Evolutionary conservation across 1,140 invertebrate genomes (phyloP).

Genomic region (Aporrectodea caliginosa): DNA sequence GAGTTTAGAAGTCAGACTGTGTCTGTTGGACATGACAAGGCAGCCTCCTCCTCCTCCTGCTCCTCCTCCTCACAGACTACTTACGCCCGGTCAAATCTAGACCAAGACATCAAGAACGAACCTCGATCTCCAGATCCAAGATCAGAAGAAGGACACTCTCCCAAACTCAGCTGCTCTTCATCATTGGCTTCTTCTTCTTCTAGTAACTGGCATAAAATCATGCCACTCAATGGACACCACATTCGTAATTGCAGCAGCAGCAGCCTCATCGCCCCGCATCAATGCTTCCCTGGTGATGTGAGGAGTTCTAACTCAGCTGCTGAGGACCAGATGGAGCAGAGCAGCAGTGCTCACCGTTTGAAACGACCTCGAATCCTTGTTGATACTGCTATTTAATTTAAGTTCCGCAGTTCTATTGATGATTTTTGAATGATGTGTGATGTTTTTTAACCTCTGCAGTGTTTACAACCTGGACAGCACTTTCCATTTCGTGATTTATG

Average conservation of each 20-base stretch:
- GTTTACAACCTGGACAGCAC: not conserved
- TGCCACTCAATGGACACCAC: not conserved
- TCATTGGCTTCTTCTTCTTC: not conserved
- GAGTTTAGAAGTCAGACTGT: too few relatives aligned
- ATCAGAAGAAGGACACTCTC: not conserved
- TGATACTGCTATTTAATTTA: not conserved
- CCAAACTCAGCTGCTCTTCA: not conserved
- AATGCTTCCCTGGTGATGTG: not conserved
- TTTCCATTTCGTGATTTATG: not conserved
- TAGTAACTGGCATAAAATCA: not conserved
- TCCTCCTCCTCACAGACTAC: not conserved
- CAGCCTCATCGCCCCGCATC: not conserved
- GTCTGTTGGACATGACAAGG: too few relatives aligned
- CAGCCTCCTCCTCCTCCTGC: too few relatives aligned
- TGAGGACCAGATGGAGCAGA: not conserved
- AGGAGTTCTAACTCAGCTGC: not conserved
- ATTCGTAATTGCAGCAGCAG: too few relatives aligned
- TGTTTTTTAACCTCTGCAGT: not conserved
- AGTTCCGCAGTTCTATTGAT: not conserved
- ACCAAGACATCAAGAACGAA: not conserved
- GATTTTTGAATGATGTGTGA: not conserved
- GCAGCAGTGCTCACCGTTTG: not conserved
- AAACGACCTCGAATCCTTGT: not conserved
- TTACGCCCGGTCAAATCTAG: not conserved
- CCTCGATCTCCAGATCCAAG: not conserved